Evolutionary conservation across 64 coral and sea anemone genomes (phyloP), one percentile per base, ranked within the genome.

Genomic region (Actinia equina): DNA sequence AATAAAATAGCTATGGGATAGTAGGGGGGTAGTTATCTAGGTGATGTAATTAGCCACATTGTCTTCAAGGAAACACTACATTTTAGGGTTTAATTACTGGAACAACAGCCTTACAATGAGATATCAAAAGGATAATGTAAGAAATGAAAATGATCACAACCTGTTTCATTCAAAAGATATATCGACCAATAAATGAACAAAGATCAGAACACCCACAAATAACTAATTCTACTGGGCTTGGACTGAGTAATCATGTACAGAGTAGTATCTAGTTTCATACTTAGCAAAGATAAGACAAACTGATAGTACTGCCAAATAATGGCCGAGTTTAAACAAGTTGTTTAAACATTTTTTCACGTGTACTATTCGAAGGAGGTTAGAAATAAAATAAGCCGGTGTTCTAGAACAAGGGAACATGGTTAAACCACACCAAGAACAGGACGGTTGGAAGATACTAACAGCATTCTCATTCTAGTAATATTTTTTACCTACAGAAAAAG

Each of bases 311-410:
- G 20, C 1, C 63, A 23, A 25, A 69, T n/a, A 69, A 69, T 69
- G 63, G 19, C 63, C 63, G 5, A 69, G 8, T 69, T 69, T 37
- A 7, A 69, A 69, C 19, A n/a, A 69, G 63, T 69, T 55, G 4
- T 74, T 82, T 6, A 64, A 82, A 88, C 84, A 70, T 61, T 41
- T 74, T 37, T 74, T 74, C 69, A 41, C 69, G 25, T 74, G 69
- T 74, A n/a, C 20, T 57, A 57, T 57, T 65, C 17, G 20, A 63
- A 71, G 69, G 12, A 12, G 20, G 69, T 13, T 27, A 41, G 69
- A 74, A 74, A 49, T 67, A 84, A 79, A 49, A 11, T 37, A 82
- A 51, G 69, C 69, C 69, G 69, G 69, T 74, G 25, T 74, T 74
- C n/a, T 14, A 74, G 69, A 74, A 41, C 26, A 74, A 4, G 22